Evolutionary conservation across 2,113 vertebrate genomes (phyloP).

Genomic region (Astatotilapia flaviijosephi): DNA sequence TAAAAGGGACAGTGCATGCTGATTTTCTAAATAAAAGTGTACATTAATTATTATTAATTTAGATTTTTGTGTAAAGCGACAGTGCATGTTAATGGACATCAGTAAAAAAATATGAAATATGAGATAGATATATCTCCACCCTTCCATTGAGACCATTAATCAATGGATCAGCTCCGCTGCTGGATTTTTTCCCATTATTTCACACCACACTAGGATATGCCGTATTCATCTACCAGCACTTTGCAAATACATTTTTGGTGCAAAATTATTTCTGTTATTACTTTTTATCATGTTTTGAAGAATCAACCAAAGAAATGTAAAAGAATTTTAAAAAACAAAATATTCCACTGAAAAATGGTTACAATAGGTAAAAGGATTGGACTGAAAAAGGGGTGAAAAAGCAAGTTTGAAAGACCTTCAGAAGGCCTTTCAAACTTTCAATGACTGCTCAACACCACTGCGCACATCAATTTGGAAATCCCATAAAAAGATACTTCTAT

Average conservation of each 20-base stretch:
- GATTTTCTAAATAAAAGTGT: background rate
- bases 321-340: fast-evolving
- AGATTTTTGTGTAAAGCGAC: background rate
- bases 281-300: background rate
- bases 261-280: fast-evolving
- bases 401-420: background rate
- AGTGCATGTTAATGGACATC: background rate
- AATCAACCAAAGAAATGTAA: background rate
- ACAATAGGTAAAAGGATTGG: background rate
- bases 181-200: background rate
- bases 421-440: no score
- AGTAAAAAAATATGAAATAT: background rate
- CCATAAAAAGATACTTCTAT: background rate
- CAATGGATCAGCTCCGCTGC: background rate
- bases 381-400: background rate
- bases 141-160: background rate
- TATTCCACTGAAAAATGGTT: background rate
- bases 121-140: background rate
- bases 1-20: background rate
- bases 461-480: background rate
- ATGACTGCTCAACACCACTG: background rate
- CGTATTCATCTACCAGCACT: background rate
- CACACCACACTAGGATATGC: background rate
- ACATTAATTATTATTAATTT: background rate
- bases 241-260: background rate